Conservation (phyloP, 2,888 invertebrate species). For the Lycia hirtaria region DNA sequence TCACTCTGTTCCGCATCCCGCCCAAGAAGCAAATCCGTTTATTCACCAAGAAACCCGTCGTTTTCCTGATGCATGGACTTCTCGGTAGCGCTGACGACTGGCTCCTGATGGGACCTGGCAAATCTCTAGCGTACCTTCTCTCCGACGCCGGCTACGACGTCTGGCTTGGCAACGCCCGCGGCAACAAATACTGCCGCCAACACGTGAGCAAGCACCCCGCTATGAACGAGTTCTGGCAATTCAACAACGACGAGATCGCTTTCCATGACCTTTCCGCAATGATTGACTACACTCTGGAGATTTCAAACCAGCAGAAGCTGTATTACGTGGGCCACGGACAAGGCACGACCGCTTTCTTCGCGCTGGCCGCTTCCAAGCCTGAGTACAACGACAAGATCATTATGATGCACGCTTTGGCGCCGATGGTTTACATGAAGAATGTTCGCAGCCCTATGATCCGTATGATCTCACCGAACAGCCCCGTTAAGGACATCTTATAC, state of each 20-base stretch:
- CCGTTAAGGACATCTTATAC: constrained; percentile 54
- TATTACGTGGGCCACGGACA: constrained; percentile 72
- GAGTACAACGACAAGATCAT: constrained; percentile 72
- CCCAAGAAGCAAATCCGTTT: constrained; percentile 54
- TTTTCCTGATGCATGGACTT: constrained; percentile 87
- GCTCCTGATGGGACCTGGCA: constrained; percentile 87
- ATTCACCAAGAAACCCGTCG: constrained; percentile 65
- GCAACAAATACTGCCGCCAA: constrained; percentile 69
- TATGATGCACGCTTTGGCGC: constrained; percentile 73
- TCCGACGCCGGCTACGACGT: constrained; percentile 76
- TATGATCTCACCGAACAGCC: constrained; percentile 70
- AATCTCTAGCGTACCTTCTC: constrained; percentile 73
- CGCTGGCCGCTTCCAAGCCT: constrained; percentile 63
- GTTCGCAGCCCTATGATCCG: constrained; percentile 73
- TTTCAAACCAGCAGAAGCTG: constrained; percentile 64
- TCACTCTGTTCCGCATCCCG: constrained; percentile 75
- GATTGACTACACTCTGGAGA: constrained; percentile 71
- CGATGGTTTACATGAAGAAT: constrained; percentile 75
- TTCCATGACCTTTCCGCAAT: constrained; percentile 74
- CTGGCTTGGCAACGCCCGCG: constrained; percentile 77
- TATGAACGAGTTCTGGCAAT: constrained; percentile 74
- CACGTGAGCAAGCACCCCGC: constrained; percentile 72
- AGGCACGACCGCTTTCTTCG: constrained; percentile 71
- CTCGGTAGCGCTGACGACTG: constrained; percentile 89
- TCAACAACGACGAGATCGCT: constrained; percentile 75